Evolutionary conservation across 92 coral and sea anemone genomes (phyloP).

Genomic region (Pocillopora grandis): DNA sequence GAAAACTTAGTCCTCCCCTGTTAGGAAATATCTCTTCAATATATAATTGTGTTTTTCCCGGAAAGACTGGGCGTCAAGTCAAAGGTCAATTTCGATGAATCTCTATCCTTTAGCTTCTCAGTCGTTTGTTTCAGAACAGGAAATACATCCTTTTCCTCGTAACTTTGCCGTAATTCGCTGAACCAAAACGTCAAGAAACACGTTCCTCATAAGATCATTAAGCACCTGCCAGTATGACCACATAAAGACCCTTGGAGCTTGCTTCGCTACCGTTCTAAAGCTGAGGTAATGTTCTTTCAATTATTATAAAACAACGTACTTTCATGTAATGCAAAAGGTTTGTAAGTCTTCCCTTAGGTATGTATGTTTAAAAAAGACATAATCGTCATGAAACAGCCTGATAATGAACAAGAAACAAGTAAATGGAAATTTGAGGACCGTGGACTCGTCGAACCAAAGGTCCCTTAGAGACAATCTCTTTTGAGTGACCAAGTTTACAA

Average conservation of each 20-base stretch:
- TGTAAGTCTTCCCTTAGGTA: too few relatives aligned
- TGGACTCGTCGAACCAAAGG: too few relatives aligned
- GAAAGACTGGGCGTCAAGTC: neutral
- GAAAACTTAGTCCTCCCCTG: neutral
- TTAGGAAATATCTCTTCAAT: neutral
- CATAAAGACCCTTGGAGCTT: neutral
- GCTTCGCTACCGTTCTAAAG: too few relatives aligned
- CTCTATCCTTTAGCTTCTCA: neutral
- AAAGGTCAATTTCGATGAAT: constrained; percentile 6
- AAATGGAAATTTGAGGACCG: too few relatives aligned
- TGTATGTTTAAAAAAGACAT: too few relatives aligned
- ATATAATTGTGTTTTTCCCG: neutral
- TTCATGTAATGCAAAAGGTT: too few relatives aligned
- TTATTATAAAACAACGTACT: too few relatives aligned
- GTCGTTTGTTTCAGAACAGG: neutral
- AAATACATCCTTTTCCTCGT: neutral
- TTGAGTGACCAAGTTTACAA: too few relatives aligned
- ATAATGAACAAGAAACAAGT: too few relatives aligned
- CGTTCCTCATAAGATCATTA: neutral
- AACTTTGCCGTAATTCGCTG: neutral
- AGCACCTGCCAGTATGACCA: neutral
- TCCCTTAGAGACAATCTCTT: too few relatives aligned
- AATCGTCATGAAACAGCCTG: too few relatives aligned
- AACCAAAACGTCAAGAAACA: neutral
- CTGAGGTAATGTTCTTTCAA: too few relatives aligned